A percentile compares a stretch with the other conserved stretches of the same genome.
Conservation (phyloP, 2,888 invertebrate species). For the Troglohyphantes excavatus region DNA sequence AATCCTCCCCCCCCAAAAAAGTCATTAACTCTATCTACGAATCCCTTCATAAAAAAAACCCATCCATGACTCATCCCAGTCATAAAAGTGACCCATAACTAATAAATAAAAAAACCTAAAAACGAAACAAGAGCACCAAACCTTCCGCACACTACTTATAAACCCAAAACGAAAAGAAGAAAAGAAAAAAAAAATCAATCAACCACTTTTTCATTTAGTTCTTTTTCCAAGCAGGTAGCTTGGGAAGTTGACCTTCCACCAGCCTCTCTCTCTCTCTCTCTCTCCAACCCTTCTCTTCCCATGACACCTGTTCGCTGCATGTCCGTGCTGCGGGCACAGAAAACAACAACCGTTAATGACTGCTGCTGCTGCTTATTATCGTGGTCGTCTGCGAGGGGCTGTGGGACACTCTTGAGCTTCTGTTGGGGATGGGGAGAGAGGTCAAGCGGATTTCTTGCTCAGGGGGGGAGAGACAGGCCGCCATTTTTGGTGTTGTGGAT, state of each 20-base stretch:
- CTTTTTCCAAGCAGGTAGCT: constrained; percentile 31
- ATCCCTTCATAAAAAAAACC: too few species aligned
- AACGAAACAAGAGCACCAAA: constrained; percentile 34
- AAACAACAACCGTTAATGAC: constrained; percentile 49
- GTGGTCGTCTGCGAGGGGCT: constrained; percentile 58
- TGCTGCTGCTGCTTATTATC: constrained; percentile 28
- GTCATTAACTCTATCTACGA: too few species aligned
- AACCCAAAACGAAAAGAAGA: constrained; percentile 7
- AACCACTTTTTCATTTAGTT: constrained; percentile 73
- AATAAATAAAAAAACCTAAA: constrained; percentile 18
- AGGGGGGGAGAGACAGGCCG: background rate
- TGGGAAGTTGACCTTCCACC: constrained; percentile 75
- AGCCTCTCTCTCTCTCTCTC: constrained; percentile 6
- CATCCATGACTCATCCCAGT: constrained; percentile 10
- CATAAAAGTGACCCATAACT: background rate
- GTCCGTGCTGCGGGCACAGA: constrained; percentile 31
- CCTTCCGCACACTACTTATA: background rate
- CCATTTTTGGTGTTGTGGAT: background rate
- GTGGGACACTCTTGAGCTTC: constrained; percentile 70
- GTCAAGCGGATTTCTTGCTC: constrained; percentile 27
- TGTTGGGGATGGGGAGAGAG: background rate
- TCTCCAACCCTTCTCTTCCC: constrained; percentile 16
- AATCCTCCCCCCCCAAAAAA: too few species aligned
- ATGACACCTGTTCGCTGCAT: constrained; percentile 68
- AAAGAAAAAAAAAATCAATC: constrained; percentile 65